Conservation (phyloP, 1,140 invertebrate species). For the Plectrocnemia conspersa region DNA sequence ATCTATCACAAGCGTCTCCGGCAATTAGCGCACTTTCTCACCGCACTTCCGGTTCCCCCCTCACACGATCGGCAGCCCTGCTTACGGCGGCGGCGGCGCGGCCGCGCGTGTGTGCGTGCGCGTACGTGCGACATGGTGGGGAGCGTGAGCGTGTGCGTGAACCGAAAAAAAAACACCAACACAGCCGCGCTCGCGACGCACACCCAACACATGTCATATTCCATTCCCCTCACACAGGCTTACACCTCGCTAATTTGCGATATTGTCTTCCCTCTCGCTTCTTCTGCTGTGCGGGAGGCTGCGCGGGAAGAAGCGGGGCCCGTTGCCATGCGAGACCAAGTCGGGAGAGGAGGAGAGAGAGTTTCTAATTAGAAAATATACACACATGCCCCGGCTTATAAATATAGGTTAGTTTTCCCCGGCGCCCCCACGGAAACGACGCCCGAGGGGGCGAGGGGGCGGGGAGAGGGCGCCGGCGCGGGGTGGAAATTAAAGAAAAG, state of each 20-base stretch:
- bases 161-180: conserved; percentile 19
- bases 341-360: no score
- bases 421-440: background rate
- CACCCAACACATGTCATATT: conserved; percentile 34
- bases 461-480: conserved; percentile 2
- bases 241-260: conserved; percentile 26
- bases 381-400: conserved; percentile 33
- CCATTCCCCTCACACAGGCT: conserved; percentile 30
- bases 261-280: conserved; percentile 17
- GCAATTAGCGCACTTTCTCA: no score
- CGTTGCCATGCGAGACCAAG: conserved; percentile 32
- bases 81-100: background rate
- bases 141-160: no score
- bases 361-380: conserved; percentile 36
- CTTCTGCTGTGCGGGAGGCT: background rate
- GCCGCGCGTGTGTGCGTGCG: background rate
- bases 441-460: background rate
- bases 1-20: no score
- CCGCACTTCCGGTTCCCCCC: no score
- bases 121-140: no score
- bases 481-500: conserved; percentile 33
- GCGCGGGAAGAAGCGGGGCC: conserved; percentile 12
- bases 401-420: conserved; percentile 34
- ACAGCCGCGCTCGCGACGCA: conserved; percentile 5
- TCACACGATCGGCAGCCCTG: no score